Percentiles rank a stretch among this genome's conserved stretches.
phyloP scores from a whole-genome alignment of 2,797 vertebrate species.

The Crypturellus tataupa region DNA sequence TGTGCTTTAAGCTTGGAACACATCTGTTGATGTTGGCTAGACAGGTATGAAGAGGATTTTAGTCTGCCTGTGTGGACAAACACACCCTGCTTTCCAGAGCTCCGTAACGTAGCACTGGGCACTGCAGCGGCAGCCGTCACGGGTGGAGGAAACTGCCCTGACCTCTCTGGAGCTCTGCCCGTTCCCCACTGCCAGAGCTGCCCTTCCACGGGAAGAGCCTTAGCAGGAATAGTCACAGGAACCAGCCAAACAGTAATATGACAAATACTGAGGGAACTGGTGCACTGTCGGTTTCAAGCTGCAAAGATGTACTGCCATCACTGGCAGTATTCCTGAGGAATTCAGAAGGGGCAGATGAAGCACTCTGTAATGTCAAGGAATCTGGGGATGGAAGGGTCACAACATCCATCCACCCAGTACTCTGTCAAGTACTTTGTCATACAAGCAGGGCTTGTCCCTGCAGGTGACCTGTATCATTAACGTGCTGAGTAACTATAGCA shows the following conservation, averaged over 20 bases:
- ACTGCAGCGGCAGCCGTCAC: not conserved
- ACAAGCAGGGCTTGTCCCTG: not conserved
- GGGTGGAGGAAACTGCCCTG: rapidly evolving
- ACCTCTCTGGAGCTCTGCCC: not conserved
- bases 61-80: not conserved
- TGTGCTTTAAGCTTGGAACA: not conserved
- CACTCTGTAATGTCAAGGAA: not conserved
- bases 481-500: rapidly evolving
- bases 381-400: not conserved
- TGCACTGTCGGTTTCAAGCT: not conserved
- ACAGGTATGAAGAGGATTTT: not conserved
- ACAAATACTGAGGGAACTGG: not conserved
- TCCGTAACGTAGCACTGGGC: not conserved
- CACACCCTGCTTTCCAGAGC: rapidly evolving
- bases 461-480: not conserved
- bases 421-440: not conserved
- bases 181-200: not conserved
- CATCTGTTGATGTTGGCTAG: not conserved
- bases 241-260: too few species aligned
- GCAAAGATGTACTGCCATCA: not conserved
- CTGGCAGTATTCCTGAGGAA: not conserved
- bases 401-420: not conserved
- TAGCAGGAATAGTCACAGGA: too few species aligned
- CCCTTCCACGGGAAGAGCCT: rapidly evolving
- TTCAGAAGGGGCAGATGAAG: not conserved